These are phyloP conservation scores for Cichladusa arquata DNA, from an alignment of 2,113 vertebrate species.

Conservation along the genomic window DNA sequence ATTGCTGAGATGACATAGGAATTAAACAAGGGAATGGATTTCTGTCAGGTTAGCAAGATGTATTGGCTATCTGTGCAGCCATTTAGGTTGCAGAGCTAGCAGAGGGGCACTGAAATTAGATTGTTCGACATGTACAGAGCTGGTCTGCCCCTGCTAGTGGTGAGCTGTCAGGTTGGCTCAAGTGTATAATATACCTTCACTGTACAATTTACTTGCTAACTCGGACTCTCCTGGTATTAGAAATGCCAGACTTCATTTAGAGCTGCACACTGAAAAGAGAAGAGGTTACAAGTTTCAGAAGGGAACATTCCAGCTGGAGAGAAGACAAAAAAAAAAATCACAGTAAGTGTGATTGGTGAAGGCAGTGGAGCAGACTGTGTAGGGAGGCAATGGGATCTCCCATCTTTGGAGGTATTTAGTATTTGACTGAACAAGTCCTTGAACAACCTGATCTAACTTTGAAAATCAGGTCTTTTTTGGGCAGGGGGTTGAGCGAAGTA, in stretches of 20 bases:
- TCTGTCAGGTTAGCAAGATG: slow-evolving; percentile 19
- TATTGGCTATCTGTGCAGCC: not conserved
- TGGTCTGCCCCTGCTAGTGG: not conserved
- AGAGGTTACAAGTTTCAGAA: not conserved
- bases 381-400: not conserved
- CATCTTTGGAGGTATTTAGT: not conserved
- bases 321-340: not conserved
- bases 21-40: slow-evolving; percentile 48
- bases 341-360: not conserved
- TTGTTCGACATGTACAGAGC: not conserved
- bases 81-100: slow-evolving; percentile 18
- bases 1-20: not conserved
- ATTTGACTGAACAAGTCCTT: not conserved
- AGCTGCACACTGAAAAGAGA: not conserved
- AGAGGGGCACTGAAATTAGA: not conserved
- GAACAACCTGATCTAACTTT: not conserved
- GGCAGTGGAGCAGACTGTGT: not conserved
- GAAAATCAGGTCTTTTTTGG: not conserved
- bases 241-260: not conserved
- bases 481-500: rapidly evolving
- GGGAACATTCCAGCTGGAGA: not conserved
- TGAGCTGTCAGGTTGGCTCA: slow-evolving; percentile 21
- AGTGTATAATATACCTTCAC: not conserved
- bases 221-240: not conserved
- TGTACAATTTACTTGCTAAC: not conserved